Conservation (phyloP, 1,140 invertebrate species). For the Meloidogyne exigua region DNA sequence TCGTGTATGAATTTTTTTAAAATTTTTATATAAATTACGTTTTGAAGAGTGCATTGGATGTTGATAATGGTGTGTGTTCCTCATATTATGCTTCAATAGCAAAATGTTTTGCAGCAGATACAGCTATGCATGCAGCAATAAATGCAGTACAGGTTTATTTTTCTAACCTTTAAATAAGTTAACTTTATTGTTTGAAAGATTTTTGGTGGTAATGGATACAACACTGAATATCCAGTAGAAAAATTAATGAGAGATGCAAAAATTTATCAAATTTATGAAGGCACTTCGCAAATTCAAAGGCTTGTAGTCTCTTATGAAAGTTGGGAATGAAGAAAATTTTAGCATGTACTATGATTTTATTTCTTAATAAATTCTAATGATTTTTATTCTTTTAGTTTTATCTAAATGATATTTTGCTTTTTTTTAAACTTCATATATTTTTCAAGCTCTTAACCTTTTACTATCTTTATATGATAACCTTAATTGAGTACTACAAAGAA, state of each 20-base stretch:
- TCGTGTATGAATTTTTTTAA: slow-evolving; percentile 73
- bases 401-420: too few species aligned
- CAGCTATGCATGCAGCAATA: slow-evolving; percentile 88
- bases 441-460: too few species aligned
- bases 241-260: slow-evolving; percentile 99
- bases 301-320: slow-evolving; percentile 86
- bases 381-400: too few species aligned
- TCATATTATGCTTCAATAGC: slow-evolving; percentile 74
- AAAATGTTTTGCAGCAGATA: slow-evolving; percentile 85
- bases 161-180: too few species aligned
- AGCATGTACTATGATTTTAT: too few species aligned
- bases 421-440: too few species aligned
- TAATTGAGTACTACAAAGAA: slow-evolving; percentile 14
- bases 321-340: too few species aligned
- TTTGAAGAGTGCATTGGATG: slow-evolving; percentile 76
- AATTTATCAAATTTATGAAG: slow-evolving; percentile 92
- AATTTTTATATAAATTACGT: slow-evolving; percentile 72
- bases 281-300: slow-evolving; percentile 82
- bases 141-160: slow-evolving; percentile 86
- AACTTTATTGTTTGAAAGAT: slow-evolving; percentile 65
- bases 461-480: too few species aligned
- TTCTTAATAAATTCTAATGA: too few species aligned
- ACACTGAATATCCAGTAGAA: slow-evolving; percentile 93
- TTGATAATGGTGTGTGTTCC: slow-evolving; percentile 77
- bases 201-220: slow-evolving; percentile 89